A percentile compares a stretch with the other conserved stretches of the same genome.
These are phyloP conservation scores for Danionella dracula DNA, from an alignment of 2,797 vertebrate genomes.

Conservation along the genomic window DNA sequence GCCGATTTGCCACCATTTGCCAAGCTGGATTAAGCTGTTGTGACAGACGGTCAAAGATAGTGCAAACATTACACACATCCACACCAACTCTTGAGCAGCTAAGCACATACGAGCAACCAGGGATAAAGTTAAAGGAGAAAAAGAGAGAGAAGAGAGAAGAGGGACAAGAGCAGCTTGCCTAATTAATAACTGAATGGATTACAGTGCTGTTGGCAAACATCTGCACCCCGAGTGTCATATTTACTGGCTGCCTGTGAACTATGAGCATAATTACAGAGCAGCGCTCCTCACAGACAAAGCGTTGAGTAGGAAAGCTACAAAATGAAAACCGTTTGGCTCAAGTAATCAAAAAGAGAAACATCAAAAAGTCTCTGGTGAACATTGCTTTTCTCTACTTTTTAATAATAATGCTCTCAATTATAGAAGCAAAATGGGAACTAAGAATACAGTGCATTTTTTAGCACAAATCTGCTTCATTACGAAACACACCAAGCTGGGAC, in stretches of 20 bases:
- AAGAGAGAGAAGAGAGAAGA: conserved; percentile 23
- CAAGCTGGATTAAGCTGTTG: conserved; percentile 61
- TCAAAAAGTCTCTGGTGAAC: not conserved
- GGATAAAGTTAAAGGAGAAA: not conserved
- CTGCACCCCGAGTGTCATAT: conserved; percentile 44
- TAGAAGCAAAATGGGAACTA: no score
- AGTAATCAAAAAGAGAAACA: conserved; percentile 7
- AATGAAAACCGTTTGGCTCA: not conserved
- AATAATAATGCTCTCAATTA: no score
- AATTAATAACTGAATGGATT: conserved; percentile 57
- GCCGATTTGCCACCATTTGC: conserved; percentile 62
- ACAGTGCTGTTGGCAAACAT: conserved; percentile 55
- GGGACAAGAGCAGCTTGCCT: conserved; percentile 53
- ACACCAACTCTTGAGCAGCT: conserved; percentile 17
- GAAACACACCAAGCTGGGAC: no score
- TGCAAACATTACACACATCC: conserved; percentile 3
- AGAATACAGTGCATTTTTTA: no score
- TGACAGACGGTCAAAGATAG: conserved; percentile 50
- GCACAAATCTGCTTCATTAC: no score
- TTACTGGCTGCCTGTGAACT: conserved; percentile 33
- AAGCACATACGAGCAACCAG: conserved; percentile 28
- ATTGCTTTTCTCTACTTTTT: not conserved
- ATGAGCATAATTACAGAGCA: conserved; percentile 35
- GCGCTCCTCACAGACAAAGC: not conserved
- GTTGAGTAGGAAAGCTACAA: not conserved